Percentiles rank a stretch among this genome's conserved stretches.
Evolutionary conservation across 2,797 vertebrate genomes (phyloP).

Genomic region (Sebastes hubbsi): DNA sequence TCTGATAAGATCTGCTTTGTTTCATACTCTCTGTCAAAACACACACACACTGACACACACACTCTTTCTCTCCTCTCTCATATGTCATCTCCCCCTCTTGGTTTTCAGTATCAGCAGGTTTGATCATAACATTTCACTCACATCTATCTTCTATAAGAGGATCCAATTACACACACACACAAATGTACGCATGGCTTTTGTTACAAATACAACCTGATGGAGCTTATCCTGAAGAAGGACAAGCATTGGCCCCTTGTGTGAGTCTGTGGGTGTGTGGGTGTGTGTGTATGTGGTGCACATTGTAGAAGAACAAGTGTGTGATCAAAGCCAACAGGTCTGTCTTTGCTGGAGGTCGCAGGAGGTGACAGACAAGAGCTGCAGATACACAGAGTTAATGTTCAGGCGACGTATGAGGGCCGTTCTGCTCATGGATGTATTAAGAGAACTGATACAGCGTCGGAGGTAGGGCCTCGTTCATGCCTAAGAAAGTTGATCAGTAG

Average conservation of each 20-base stretch:
- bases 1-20: background rate
- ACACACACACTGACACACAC: background rate
- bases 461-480: too few species aligned
- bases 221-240: slow-evolving; percentile 23
- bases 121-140: slow-evolving; percentile 61
- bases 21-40: background rate
- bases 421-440: too few species aligned
- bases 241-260: background rate
- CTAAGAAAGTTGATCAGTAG: too few species aligned
- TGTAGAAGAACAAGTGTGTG: slow-evolving; percentile 43
- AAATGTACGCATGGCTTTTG: background rate
- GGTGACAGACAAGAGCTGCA: slow-evolving; percentile 39
- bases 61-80: background rate
- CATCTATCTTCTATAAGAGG: slow-evolving; percentile 44
- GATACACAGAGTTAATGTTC: slow-evolving; percentile 9
- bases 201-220: slow-evolving; percentile 23
- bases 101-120: slow-evolving; percentile 45
- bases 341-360: slow-evolving; percentile 51
- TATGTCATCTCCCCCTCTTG: background rate
- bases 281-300: background rate
- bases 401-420: background rate
- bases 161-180: slow-evolving; percentile 35
- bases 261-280: background rate
- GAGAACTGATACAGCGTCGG: too few species aligned
- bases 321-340: slow-evolving; percentile 61